Conservation (phyloP, 2,888 invertebrate genomes). For the Tortricodes alternella region DNA sequence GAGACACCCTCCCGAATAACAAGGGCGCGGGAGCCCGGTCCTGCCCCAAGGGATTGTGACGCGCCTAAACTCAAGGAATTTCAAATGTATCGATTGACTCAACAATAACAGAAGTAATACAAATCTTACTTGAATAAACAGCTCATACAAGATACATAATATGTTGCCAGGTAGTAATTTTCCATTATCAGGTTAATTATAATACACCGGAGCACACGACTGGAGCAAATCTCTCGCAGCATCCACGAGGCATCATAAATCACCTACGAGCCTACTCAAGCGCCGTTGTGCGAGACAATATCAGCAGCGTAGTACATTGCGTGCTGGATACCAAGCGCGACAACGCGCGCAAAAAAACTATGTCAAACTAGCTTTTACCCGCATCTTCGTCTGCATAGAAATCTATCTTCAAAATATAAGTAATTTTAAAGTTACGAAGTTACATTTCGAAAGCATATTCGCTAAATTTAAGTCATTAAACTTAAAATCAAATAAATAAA, state of each 20-base stretch:
- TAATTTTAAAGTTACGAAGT: too few species aligned
- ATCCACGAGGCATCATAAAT: constrained; percentile 6
- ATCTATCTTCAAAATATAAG: too few species aligned
- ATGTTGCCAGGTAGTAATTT: too few species aligned
- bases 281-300: neutral
- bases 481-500: too few species aligned
- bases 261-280: constrained; percentile 15
- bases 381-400: neutral
- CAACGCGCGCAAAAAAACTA: neutral
- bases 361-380: neutral
- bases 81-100: constrained; percentile 8
- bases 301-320: constrained; percentile 13
- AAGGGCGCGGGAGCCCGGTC: constrained; percentile 26
- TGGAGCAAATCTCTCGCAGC: neutral
- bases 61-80: constrained; percentile 27
- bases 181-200: neutral
- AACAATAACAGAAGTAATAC: neutral
- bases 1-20: constrained; percentile 17
- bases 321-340: neutral
- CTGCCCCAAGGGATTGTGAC: constrained; percentile 36
- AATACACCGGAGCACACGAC: neutral
- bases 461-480: too few species aligned
- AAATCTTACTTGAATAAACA: too few species aligned
- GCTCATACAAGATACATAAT: too few species aligned
- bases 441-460: too few species aligned